phyloP scores from a whole-genome alignment of 2,797 vertebrate genomes.

The Apodemus agrarius region DNA sequence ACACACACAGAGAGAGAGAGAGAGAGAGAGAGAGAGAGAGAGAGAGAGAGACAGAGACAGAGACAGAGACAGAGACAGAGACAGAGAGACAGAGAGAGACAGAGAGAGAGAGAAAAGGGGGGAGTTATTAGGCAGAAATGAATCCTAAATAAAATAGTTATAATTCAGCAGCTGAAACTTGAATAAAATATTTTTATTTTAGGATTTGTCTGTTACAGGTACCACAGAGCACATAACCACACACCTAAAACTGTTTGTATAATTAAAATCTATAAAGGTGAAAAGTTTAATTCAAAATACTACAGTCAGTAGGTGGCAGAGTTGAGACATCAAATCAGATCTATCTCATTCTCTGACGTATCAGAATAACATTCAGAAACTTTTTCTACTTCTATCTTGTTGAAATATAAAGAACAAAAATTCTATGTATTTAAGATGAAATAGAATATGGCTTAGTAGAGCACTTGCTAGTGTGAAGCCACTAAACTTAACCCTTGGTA shows the following conservation, averaged over 20 bases:
- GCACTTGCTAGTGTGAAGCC: background rate
- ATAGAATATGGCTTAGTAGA: background rate
- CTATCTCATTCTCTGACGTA: background rate
- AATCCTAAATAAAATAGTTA: conserved; percentile 50
- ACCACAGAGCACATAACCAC: background rate
- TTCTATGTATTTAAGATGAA: background rate
- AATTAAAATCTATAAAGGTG: conserved; percentile 27
- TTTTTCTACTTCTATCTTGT: background rate
- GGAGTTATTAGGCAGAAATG: background rate
- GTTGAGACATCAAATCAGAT: conserved; percentile 57
- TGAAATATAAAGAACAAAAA: background rate
- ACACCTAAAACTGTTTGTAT: background rate
- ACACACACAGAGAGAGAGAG: too few species aligned
- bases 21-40: too few species aligned
- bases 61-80: too few species aligned
- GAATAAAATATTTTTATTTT: conserved; percentile 44
- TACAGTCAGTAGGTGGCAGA: conserved; percentile 62
- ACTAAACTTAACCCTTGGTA: background rate
- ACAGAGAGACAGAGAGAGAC: too few species aligned
- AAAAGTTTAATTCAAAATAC: conserved; percentile 47
- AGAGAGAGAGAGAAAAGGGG: background rate
- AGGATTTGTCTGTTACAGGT: conserved; percentile 17
- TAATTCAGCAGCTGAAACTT: conserved; percentile 17
- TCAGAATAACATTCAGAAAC: background rate
- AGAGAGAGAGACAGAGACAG: too few species aligned